Evolutionary conservation across 2,113 vertebrate genomes (phyloP).

Genomic region (Setophaga petechia): DNA sequence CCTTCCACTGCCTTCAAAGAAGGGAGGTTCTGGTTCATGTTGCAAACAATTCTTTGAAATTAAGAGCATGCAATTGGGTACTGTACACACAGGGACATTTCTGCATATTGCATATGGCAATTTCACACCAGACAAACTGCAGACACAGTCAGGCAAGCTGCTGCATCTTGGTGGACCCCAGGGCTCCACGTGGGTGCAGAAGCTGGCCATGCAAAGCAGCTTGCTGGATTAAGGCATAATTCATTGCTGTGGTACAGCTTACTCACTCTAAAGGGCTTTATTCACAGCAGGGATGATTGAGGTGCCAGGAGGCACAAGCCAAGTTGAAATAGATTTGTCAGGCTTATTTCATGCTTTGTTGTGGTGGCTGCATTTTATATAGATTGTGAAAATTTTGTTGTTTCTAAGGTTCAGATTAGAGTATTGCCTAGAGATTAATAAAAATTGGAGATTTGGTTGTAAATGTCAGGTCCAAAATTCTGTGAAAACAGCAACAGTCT

Average conservation of each 20-base stretch:
- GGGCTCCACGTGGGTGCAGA: constrained; percentile 14
- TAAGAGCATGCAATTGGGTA: not conserved
- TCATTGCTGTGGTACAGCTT: constrained; percentile 23
- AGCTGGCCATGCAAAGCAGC: not conserved
- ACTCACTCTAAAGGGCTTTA: constrained; percentile 28
- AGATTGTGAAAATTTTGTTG: not conserved
- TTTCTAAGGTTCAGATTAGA: not conserved
- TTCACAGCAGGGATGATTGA: constrained; percentile 38
- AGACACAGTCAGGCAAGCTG: not conserved
- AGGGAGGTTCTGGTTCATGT: not conserved
- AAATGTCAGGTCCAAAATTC: not conserved
- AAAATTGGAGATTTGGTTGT: not conserved
- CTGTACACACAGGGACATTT: not conserved
- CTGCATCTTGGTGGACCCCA: not conserved
- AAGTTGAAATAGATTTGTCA: constrained; percentile 19
- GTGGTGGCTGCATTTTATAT: not conserved
- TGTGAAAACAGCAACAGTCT: not conserved
- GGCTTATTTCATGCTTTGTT: constrained; percentile 20
- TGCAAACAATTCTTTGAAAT: constrained; percentile 11
- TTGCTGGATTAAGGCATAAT: constrained; percentile 26
- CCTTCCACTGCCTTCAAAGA: not conserved
- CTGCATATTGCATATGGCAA: not conserved
- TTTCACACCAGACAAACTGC: constrained; percentile 22
- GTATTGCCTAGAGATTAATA: not conserved
- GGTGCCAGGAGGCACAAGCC: constrained; percentile 6